A percentile compares a stretch with the other conserved stretches of the same genome.
Evolutionary conservation across 2,888 invertebrate species (phyloP).

Genomic region (Sympetrum striolatum): DNA sequence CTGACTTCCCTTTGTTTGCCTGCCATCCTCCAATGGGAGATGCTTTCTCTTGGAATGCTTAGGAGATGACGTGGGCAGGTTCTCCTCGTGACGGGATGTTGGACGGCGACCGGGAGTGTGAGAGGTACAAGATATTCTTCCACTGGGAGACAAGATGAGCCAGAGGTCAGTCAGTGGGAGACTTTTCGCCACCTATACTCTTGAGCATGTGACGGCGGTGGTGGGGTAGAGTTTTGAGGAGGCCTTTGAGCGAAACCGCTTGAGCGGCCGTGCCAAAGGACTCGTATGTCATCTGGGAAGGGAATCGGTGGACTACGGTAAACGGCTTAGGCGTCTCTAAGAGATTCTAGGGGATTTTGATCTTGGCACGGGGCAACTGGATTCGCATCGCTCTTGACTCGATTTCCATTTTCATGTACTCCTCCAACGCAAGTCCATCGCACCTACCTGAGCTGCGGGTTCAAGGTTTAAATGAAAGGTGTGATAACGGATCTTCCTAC

Average conservation of each 20-base stretch:
- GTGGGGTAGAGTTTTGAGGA: not conserved
- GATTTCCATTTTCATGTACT: not conserved
- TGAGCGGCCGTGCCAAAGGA: not conserved
- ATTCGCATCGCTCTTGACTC: not conserved
- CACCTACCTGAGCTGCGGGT: no score
- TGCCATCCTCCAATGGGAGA: not conserved
- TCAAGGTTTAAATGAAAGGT: no score
- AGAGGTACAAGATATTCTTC: not conserved
- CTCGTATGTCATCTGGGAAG: not conserved
- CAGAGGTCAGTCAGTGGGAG: not conserved
- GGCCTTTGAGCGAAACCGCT: not conserved
- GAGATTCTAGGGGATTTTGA: not conserved
- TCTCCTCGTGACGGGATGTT: not conserved
- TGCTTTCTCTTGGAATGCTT: not conserved
- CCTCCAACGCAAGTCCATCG: no score
- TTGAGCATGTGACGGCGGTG: not conserved
- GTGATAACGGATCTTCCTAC: no score
- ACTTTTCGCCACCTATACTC: not conserved
- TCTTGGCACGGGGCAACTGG: not conserved
- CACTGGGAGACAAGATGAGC: not conserved
- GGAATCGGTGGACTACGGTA: not conserved
- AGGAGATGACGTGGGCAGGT: not conserved
- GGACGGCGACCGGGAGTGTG: not conserved
- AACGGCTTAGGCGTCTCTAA: not conserved
- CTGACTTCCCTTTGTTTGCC: not conserved